phyloP scores from a whole-genome alignment of 2,797 vertebrate species.

The Antrozous pallidus region DNA sequence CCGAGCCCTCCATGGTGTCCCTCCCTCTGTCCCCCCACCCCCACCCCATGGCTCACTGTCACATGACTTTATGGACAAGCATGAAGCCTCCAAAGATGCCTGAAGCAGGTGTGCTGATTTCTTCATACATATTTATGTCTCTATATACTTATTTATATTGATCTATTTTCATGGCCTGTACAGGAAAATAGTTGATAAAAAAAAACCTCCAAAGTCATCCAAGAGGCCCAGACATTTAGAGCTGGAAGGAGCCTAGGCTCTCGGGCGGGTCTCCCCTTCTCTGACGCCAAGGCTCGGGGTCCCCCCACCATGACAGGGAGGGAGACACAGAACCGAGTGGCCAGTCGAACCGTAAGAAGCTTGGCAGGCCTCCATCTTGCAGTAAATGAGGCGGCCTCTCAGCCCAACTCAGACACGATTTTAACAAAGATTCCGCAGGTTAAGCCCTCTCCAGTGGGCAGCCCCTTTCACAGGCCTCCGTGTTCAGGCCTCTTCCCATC shows the following conservation, averaged over 20 bases:
- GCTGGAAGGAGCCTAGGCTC: background rate
- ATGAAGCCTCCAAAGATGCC: background rate
- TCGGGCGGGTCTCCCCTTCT: background rate
- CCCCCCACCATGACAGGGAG: background rate
- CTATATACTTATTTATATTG: background rate
- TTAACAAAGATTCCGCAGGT: background rate
- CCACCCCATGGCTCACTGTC: background rate
- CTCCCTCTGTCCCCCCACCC: background rate
- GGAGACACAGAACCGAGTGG: background rate
- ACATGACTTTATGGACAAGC: background rate
- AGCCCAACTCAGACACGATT: background rate
- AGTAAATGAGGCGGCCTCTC: background rate
- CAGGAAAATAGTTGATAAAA: background rate
- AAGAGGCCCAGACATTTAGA: background rate
- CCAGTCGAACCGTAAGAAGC: accelerated
- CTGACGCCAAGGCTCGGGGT: background rate
- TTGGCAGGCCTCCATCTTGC: background rate
- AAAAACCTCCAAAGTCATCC: background rate
- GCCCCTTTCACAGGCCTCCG: background rate
- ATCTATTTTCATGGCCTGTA: background rate
- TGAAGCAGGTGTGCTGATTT: background rate
- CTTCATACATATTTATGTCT: background rate
- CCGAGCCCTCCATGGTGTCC: accelerated
- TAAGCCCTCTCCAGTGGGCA: background rate
- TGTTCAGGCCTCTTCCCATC: background rate